Conservation (phyloP, 2,797 vertebrate species). For the Crocidura indochinensis region DNA sequence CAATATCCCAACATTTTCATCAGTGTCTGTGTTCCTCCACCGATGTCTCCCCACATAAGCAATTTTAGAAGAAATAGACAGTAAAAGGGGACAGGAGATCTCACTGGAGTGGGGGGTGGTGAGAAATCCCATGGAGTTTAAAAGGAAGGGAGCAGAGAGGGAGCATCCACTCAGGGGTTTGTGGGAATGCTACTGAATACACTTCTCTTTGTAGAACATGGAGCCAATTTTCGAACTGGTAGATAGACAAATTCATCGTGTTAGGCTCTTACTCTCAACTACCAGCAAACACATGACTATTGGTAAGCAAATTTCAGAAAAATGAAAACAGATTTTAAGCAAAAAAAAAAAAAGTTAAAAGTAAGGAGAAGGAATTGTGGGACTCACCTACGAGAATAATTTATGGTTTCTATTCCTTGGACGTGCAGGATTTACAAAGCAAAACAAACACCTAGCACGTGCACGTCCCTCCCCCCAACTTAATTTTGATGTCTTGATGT, state of each 20-base stretch:
- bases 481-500: constrained; percentile 62
- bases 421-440: constrained; percentile 54
- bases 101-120: not conserved
- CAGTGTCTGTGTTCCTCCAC: too few relatives aligned
- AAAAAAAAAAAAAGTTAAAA: constrained; percentile 10
- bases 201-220: not conserved
- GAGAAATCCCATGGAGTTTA: not conserved
- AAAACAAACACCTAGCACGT: constrained; percentile 28
- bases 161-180: not conserved
- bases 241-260: not conserved
- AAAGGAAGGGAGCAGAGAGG: not conserved
- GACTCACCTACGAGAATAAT: constrained; percentile 17
- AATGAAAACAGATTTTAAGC: not conserved
- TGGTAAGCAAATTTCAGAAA: not conserved
- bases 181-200: not conserved
- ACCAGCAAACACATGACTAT: constrained; percentile 2
- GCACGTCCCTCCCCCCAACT: constrained; percentile 12
- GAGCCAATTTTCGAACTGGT: not conserved
- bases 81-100: not conserved
- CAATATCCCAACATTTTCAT: too few relatives aligned
- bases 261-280: not conserved
- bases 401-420: constrained; percentile 30
- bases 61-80: constrained; percentile 12
- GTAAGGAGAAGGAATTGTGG: not conserved
- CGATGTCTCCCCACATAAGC: not conserved